These are phyloP conservation scores for Iguana delicatissima DNA, from an alignment of 2,797 vertebrate genomes.

Conservation along the genomic window DNA sequence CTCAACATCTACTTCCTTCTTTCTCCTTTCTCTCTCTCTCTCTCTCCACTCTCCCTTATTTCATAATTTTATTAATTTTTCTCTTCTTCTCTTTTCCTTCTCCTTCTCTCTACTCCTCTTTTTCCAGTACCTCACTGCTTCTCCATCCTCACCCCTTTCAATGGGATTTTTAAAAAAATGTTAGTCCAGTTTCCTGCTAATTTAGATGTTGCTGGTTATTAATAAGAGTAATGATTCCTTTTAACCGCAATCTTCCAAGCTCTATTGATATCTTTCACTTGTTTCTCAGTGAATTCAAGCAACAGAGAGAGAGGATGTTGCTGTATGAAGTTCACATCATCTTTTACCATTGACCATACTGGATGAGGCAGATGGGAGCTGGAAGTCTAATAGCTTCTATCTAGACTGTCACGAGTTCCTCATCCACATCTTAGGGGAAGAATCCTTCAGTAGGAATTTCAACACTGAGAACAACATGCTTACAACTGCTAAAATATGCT, in stretches of 20 bases:
- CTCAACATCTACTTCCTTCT: background rate
- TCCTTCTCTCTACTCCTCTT: background rate
- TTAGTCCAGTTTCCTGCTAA: too few relatives aligned
- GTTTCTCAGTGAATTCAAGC: background rate
- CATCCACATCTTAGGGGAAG: background rate
- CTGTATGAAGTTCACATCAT: background rate
- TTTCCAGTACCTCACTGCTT: background rate
- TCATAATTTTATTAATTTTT: background rate
- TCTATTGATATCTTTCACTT: background rate
- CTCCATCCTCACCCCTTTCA: too few relatives aligned
- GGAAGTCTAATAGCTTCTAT: too few relatives aligned
- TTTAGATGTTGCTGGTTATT: too few relatives aligned
- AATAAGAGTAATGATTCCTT: too few relatives aligned
- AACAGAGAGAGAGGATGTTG: too few relatives aligned
- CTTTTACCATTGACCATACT: background rate
- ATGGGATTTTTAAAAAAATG: too few relatives aligned
- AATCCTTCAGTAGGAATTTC: background rate
- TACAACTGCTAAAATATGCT: background rate
- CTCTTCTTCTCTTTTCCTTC: background rate
- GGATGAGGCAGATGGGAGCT: background rate
- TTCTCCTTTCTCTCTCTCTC: background rate
- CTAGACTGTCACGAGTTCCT: too few relatives aligned
- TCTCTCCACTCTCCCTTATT: too few relatives aligned
- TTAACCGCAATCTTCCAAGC: too few relatives aligned
- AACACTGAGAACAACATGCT: background rate